Base-by-base conservation (phyloP, 2,888 invertebrate species). In the Drosophila histrio region DNA sequence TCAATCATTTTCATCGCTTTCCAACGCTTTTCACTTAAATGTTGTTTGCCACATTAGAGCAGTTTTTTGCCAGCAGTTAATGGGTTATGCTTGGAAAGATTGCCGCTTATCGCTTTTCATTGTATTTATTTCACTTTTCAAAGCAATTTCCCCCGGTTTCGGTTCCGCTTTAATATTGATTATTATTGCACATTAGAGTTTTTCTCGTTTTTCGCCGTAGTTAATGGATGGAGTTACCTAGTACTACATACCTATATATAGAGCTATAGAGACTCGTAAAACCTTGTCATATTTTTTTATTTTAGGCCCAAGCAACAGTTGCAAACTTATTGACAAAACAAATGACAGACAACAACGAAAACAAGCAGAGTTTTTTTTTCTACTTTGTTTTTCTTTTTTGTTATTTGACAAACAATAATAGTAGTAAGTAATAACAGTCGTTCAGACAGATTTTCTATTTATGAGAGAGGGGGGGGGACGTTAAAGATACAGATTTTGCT, bases 251-350 rank as follows among this genome's bases (percentile, higher is more conserved):
- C 36, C 22, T 34, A 32, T 56, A 17, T 5, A 17, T 15, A 17
- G 21, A 26, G n/a, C 24, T 15, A 32, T 49, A 36, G 28, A 43
- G 22, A 32, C 30, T 17, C 44, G 38, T 19, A 6, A 73, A 73
- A 57, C 67, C 73, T 77, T 85, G 79, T 74, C 70, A 67, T 74
- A 67, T 77, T 75, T 72, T 70, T 76, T 75, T 72, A 72, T 76
- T 67, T 72, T 47, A 61, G 69, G 46, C 62, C 39, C 70, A 65
- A 72, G 81, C 89, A 87, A 87, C 88, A 87, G 88, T 87, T 88
- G 81, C 71, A 64, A 39, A 77, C 64, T 87, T 87, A 87, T 87
- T 88, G 89, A 87, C 77, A 88, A 87, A 87, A 87, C 87, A 87
- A 87, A 72, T 63, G 69, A 76, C 72, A 62, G 54, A 60, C n/a